phyloP scores from a whole-genome alignment of 2,113 vertebrate genomes.

The Pogonocichla stellata region DNA sequence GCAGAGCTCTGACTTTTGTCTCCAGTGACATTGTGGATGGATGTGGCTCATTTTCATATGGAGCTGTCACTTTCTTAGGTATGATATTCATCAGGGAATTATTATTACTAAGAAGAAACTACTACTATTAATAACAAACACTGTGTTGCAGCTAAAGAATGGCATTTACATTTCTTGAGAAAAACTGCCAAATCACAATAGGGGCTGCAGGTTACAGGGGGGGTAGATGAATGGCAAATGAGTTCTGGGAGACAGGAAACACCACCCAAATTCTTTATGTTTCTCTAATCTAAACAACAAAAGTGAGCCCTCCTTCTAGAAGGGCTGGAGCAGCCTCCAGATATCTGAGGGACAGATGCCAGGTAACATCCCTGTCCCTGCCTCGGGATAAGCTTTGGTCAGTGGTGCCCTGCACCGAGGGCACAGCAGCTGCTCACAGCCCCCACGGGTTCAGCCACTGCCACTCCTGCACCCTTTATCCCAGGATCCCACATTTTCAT shows the following conservation, averaged over 20 bases:
- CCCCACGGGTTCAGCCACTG: rapidly evolving
- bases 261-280: not conserved
- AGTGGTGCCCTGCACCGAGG: rapidly evolving
- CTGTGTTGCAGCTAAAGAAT: not conserved
- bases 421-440: not conserved
- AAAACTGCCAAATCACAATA: not conserved
- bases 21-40: not conserved
- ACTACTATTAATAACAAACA: not conserved
- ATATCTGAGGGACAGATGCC: not conserved
- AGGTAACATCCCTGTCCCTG: not conserved
- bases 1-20: not conserved
- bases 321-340: not conserved
- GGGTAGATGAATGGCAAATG: rapidly evolving
- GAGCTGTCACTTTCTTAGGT: not conserved
- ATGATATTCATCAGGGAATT: not conserved
- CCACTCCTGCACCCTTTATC: not conserved
- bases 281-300: not conserved
- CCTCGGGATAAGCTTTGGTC: not conserved
- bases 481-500: not conserved
- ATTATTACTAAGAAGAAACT: not conserved
- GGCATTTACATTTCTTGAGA: not conserved
- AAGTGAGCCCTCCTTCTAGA: not conserved
- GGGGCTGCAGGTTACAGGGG: not conserved
- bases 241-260: not conserved
- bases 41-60: not conserved